Conservation (phyloP, 2,888 invertebrate genomes). For the Latrodectus hesperus region DNA sequence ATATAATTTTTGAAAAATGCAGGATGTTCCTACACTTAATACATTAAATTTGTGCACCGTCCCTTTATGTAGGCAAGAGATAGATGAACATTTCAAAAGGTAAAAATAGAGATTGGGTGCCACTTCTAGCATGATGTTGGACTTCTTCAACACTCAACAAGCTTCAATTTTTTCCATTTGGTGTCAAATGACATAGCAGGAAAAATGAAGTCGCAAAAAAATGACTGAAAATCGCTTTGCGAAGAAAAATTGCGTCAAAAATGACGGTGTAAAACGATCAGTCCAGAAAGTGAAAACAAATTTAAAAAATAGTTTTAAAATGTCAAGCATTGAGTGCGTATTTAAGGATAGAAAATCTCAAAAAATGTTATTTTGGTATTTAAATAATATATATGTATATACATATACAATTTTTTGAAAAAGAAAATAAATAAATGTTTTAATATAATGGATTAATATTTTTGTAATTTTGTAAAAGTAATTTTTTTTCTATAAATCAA, state of each 20-base stretch:
- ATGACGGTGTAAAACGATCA: background rate
- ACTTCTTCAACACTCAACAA: conserved; percentile 4
- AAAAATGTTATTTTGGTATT: too few species aligned
- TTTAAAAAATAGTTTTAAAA: too few species aligned
- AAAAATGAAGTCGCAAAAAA: background rate
- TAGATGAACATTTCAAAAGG: conserved; percentile 2
- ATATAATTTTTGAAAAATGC: too few species aligned
- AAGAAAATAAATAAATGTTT: too few species aligned
- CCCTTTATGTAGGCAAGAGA: background rate
- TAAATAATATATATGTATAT: too few species aligned
- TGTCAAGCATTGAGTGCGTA: too few species aligned
- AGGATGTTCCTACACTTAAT: too few species aligned
- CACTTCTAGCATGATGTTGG: background rate
- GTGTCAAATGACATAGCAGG: conserved; percentile 5
- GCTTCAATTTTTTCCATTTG: background rate
- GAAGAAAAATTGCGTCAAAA: background rate
- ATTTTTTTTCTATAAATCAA: too few species aligned
- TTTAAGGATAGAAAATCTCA: too few species aligned
- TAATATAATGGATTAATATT: too few species aligned
- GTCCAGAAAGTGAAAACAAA: background rate
- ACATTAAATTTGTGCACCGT: background rate
- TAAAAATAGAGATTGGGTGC: background rate
- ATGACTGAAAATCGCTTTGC: background rate
- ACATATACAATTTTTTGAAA: too few species aligned
- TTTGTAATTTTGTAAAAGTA: too few species aligned